Conservation (phyloP, 1,140 invertebrate species). For the Radopholus similis region DNA sequence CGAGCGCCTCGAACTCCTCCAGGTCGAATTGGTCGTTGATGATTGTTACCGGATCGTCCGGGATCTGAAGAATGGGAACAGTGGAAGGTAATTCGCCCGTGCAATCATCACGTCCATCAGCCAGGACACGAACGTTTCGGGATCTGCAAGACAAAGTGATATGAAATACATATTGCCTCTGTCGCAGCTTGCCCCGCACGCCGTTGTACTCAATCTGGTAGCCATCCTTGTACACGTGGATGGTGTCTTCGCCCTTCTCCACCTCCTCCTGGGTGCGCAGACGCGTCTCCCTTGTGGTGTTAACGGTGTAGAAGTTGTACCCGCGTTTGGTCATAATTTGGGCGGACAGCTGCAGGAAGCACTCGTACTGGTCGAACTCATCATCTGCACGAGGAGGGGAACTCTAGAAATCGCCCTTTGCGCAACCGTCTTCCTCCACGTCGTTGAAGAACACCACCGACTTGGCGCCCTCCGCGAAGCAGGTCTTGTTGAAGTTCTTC, state of each 20-base stretch:
- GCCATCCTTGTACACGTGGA: slow-evolving; percentile 60
- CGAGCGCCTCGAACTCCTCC: slow-evolving; percentile 59
- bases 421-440: slow-evolving; percentile 55
- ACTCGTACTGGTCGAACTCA: slow-evolving; percentile 59
- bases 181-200: slow-evolving; percentile 29
- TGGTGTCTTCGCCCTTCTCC: slow-evolving; percentile 57
- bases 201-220: slow-evolving; percentile 61
- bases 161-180: too few species aligned
- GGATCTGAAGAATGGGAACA: slow-evolving; percentile 50
- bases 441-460: slow-evolving; percentile 60
- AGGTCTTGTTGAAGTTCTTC: slow-evolving; percentile 60
- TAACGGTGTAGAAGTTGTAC: slow-evolving; percentile 59
- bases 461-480: slow-evolving; percentile 59
- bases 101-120: slow-evolving; percentile 51
- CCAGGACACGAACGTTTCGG: slow-evolving; percentile 60
- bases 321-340: slow-evolving; percentile 60
- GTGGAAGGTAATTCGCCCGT: background rate
- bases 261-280: slow-evolving; percentile 58
- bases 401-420: background rate
- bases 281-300: slow-evolving; percentile 56
- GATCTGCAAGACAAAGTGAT: slow-evolving; percentile 30
- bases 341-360: slow-evolving; percentile 59
- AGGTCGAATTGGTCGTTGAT: slow-evolving; percentile 60
- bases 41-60: slow-evolving; percentile 59
- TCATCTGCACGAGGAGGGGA: slow-evolving; percentile 13